Base-by-base conservation (phyloP, 2,113 vertebrate genomes). In the Sminthopsis crassicaudata region DNA sequence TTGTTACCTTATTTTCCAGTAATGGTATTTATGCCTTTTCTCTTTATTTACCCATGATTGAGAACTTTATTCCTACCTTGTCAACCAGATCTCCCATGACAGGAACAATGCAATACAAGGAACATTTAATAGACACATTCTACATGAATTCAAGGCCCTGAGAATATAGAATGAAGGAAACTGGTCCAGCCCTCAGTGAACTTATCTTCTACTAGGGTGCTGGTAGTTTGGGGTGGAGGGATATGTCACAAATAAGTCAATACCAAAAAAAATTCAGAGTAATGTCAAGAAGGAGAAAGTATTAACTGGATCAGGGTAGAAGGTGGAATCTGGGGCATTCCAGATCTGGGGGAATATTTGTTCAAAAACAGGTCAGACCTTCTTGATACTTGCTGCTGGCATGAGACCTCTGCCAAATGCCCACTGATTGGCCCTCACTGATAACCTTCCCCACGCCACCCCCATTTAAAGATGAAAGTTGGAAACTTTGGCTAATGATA, bases 1-100 rank as follows among this genome's bases (percentile, higher is more conserved):
- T 94, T 57, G 46, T n/a, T 92, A 46, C 93, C 89, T 14, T 25
- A 53, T 52, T 95, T 96, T 76, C 46, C 22, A 14, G 90, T 90
- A 84, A 93, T 84, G 30, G 88, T 36, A 46, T 7, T 6, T 27
- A 53, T 91, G 53, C 84, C 24, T 90, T 23, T 14, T n/a, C n/a
- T n/a, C n/a, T n/a, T n/a, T 53, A 16, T 76, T 76, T n/a, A 6
- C 67, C 67, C 14, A 22, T 42, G 36, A 76, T 19, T 76, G 67
- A 76, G 67, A n/a, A 22, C 16, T 42, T 76, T 19, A 76, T 42
- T 76, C 36, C 12, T 42, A n/a, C 67, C 67, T 42, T 23, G 67
- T 42, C 36, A 84, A 22, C 19, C 67, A 23, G n/a, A 30, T 23
- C n/a, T 42, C 16, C n/a, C 67, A 23, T 8, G 67, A 84, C 67